Evolutionary conservation across 2,797 vertebrate species (phyloP).

Genomic region (Phalloptychus januarius): DNA sequence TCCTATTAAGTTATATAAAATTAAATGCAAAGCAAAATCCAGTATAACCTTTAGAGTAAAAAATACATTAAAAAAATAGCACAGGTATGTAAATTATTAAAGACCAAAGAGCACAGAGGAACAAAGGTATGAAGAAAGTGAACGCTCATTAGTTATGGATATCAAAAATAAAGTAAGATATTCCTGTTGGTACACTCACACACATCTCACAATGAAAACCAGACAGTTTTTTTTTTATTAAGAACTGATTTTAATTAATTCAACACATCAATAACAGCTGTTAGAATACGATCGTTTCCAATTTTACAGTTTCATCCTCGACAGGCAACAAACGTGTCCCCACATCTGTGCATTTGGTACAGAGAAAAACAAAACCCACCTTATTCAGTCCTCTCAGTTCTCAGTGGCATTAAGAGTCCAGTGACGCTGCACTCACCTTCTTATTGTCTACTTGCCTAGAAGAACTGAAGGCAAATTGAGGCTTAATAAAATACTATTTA

Average conservation of each 20-base stretch:
- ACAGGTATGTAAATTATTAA: background rate
- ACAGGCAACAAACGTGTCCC: constrained; percentile 76
- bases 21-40: background rate
- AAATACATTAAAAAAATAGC: background rate
- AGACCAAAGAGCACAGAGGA: background rate
- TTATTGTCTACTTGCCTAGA: constrained; percentile 62
- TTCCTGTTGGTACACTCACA: background rate
- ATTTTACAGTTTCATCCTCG: constrained; percentile 80
- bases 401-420: constrained; percentile 57
- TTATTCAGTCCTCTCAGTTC: constrained; percentile 54
- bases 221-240: constrained; percentile 67
- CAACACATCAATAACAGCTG: constrained; percentile 86
- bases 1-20: no score
- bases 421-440: constrained; percentile 56
- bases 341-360: constrained; percentile 72
- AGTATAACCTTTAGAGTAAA: background rate
- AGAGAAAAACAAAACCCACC: constrained; percentile 65
- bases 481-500: constrained; percentile 88
- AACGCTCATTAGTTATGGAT: background rate
- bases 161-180: background rate
- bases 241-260: constrained; percentile 86
- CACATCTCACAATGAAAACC: constrained; percentile 51
- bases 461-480: constrained; percentile 82
- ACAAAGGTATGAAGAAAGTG: background rate
- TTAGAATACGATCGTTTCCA: constrained; percentile 81